Evolutionary conservation across 37 sponge, comb jelly and placozoan species (phyloP).

Genomic region (Geodia barretti): DNA sequence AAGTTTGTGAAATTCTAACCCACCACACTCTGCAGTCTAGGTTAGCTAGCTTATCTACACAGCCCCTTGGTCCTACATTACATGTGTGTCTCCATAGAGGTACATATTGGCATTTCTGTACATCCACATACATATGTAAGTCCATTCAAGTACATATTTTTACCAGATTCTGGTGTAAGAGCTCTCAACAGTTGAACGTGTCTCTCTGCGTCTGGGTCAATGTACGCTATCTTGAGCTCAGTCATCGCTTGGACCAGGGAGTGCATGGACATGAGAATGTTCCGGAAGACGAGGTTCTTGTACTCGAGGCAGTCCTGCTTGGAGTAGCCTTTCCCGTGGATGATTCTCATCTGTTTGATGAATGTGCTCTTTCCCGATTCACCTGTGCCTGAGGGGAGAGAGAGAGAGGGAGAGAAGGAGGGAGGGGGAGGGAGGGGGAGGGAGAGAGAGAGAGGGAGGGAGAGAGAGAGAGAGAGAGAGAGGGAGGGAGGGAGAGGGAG

Average conservation of each 20-base stretch:
- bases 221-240: conserved; percentile 32
- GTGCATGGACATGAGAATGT: conserved; percentile 80
- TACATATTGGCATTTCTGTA: too few species aligned
- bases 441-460: conserved; percentile 33
- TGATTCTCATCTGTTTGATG: conserved; percentile 98
- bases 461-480: conserved; percentile 39
- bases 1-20: too few species aligned
- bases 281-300: conserved; percentile 70
- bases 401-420: not conserved
- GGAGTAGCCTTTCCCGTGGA: conserved; percentile 93
- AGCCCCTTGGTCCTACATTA: too few species aligned
- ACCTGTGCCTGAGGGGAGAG: conserved; percentile 80
- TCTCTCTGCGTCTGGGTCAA: not conserved
- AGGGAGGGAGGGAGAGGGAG: conserved; percentile 18
- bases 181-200: not conserved
- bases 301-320: conserved; percentile 68
- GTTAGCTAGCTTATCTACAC: too few species aligned
- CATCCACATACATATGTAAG: not conserved
- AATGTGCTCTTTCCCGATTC: conserved; percentile 98
- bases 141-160: not conserved
- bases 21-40: too few species aligned
- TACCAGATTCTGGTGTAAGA: not conserved
- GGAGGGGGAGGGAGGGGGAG: not conserved
- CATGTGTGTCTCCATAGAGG: too few species aligned
- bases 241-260: conserved; percentile 57